phyloP scores from a whole-genome alignment of 2,888 invertebrate species.

The Andrena chrysosceles region DNA sequence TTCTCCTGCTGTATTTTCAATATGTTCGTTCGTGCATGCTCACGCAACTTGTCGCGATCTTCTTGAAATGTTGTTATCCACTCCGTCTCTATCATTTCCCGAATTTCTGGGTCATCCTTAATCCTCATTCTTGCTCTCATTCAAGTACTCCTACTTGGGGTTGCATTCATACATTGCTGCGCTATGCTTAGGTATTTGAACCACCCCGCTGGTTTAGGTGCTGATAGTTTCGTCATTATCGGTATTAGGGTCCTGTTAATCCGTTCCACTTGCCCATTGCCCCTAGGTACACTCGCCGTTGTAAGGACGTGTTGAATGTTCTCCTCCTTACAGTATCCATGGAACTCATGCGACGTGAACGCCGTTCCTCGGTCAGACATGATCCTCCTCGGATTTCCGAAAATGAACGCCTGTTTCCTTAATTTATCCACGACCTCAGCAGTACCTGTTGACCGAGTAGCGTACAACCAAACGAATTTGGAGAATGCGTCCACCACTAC shows the following conservation, averaged over 20 bases:
- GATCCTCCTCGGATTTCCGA: constrained; percentile 25
- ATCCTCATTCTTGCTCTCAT: too few relatives aligned
- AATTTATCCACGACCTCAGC: background rate
- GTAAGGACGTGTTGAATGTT: background rate
- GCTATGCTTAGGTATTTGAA: background rate
- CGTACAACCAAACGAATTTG: constrained; percentile 17
- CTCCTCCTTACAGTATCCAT: constrained; percentile 7
- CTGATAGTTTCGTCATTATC: constrained; percentile 77
- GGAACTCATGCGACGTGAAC: constrained; percentile 7
- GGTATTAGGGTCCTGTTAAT: constrained; percentile 68
- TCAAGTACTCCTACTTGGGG: too few relatives aligned
- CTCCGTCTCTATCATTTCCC: too few relatives aligned
- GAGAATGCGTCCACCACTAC: background rate
- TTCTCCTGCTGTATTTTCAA: background rate
- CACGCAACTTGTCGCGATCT: too few relatives aligned
- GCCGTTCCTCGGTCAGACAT: constrained; percentile 20
- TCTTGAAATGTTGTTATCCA: too few relatives aligned
- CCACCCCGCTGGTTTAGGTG: constrained; percentile 44
- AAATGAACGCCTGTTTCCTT: background rate
- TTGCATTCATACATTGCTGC: too few relatives aligned
- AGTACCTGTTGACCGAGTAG: background rate
- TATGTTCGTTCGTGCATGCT: too few relatives aligned
- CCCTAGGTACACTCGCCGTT: constrained; percentile 8
- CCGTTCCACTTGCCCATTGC: constrained; percentile 45
- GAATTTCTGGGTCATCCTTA: too few relatives aligned